Base-by-base conservation (phyloP, 2,888 invertebrate species). In the Spodoptera picta region DNA sequence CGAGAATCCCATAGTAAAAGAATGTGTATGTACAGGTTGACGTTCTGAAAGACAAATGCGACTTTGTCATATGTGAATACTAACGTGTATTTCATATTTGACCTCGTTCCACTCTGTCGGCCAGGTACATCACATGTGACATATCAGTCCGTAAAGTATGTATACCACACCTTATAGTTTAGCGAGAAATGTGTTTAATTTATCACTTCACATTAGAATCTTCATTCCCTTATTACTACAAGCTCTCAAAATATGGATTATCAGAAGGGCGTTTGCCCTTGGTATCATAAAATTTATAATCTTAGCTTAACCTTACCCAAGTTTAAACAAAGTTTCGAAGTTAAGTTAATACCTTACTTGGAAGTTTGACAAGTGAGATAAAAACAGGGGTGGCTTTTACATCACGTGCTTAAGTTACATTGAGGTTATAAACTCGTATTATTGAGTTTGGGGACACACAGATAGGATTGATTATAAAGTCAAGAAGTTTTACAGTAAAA, bases 251-350 rank as follows among this genome's bases (percentile, higher is more conserved):
- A 56, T 62, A 46, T 19, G 42, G 44, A 52, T 44, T 49, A 58
- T 48, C 54, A 61, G 19, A 62, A 48, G 68, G 44, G 46, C n/a
- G n/a, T 24, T 54, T 45, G 54, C 47, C 51, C 61, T 42, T 43
- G n/a, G 42, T 56, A 71, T 63, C 63, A 62, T 58, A 67, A 63
- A 68, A 71, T 73, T 48, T 73, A 72, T 72, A 71, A 73, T 71
- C 73, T 73, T 53, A 56, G 53, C 50, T 63, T 58, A 69, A 73
- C 63, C 73, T 71, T 68, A 64, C 53, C 46, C 36, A 73, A 73
- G 59, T 69, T 72, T 48, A 54, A 68, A 64, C 54, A 64, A 64
- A 64, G 69, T 72, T 72, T 57, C 10, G 46, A 56, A 64, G 74
- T 64, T 54, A 63, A 71, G 44, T 56, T 72, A 72, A 68, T 64